These are phyloP conservation scores for Pseudochromis fuscus DNA, from an alignment of 2,797 vertebrate genomes.

Conservation along the genomic window DNA sequence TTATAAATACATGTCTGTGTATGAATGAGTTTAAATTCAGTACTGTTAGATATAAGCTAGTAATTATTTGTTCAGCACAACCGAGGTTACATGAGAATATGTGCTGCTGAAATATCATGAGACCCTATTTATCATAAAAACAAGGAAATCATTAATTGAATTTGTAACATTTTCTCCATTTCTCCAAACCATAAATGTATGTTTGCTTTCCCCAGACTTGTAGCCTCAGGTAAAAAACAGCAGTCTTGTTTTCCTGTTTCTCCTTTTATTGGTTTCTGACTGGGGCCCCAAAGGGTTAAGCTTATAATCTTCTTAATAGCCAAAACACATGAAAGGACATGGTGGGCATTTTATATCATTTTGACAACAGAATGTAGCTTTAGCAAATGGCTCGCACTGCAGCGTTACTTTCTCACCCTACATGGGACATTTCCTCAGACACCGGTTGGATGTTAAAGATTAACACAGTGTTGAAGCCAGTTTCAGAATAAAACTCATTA, in stretches of 20 bases:
- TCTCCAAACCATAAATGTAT: not conserved
- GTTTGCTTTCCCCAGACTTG: not conserved
- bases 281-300: not conserved
- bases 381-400: constrained; percentile 1
- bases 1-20: not conserved
- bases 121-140: not conserved
- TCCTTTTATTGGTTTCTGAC: not conserved
- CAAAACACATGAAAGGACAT: constrained; percentile 14
- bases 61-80: not conserved
- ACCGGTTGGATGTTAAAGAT: constrained; percentile 32
- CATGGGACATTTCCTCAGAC: constrained; percentile 1
- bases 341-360: constrained; percentile 9
- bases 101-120: not conserved
- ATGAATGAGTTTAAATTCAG: not conserved
- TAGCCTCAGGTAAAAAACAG: not conserved
- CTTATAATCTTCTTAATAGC: constrained; percentile 14
- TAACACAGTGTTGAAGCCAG: not conserved
- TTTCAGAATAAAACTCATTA: constrained; percentile 16
- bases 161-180: not conserved
- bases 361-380: constrained; percentile 7
- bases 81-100: not conserved
- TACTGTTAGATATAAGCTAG: not conserved
- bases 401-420: constrained; percentile 16
- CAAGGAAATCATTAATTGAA: not conserved
- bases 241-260: not conserved